phyloP scores from a whole-genome alignment of 2,888 invertebrate genomes.

The Cataglyphis rosenhaueri region DNA sequence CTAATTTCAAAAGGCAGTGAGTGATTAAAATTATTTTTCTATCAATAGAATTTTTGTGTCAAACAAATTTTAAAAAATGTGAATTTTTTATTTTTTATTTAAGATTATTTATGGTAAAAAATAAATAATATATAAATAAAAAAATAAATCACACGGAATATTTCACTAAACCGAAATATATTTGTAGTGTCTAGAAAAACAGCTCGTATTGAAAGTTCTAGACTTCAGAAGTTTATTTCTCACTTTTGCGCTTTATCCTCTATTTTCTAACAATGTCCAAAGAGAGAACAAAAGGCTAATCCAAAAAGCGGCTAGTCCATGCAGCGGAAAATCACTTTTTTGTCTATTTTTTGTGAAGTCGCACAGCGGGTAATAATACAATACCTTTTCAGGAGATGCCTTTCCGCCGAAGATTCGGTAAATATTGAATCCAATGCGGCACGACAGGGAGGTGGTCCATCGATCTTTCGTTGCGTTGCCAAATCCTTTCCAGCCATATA shows the following conservation, averaged over 20 bases:
- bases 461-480: conserved; percentile 51
- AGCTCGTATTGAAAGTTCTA: not conserved
- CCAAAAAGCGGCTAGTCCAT: not conserved
- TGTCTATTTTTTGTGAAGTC: not conserved
- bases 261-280: not conserved
- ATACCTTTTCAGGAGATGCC: not conserved
- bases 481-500: conserved; percentile 45
- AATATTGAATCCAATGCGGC: conserved; percentile 49
- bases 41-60: not conserved
- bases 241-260: too few species aligned
- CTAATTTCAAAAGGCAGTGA: not conserved
- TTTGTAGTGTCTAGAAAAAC: not conserved
- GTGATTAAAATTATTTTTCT: not conserved
- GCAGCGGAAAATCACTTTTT: not conserved
- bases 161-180: not conserved
- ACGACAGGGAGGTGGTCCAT: conserved; percentile 12
- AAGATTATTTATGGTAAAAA: not conserved
- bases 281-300: not conserved
- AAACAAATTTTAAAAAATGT: not conserved
- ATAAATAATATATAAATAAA: too few species aligned
- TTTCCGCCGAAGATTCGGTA: not conserved
- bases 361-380: not conserved
- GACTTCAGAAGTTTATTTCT: not conserved
- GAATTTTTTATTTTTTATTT: too few species aligned
- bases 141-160: not conserved